Base-by-base conservation (phyloP, 2,888 invertebrate genomes). In the Callosobruchus maculatus region DNA sequence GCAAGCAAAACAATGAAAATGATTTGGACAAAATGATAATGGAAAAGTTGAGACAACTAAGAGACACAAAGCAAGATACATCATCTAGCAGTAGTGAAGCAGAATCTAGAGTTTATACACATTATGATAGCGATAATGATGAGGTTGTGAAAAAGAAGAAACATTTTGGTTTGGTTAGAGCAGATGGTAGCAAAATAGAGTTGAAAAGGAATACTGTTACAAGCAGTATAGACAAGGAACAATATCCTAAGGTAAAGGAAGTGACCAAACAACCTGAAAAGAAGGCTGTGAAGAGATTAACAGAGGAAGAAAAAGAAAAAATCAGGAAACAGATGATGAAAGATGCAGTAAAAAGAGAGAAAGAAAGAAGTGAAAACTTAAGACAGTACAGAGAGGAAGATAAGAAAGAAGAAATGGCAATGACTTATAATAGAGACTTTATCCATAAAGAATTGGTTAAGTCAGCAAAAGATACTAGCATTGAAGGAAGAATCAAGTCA, bases 401-500 rank as follows among this genome's bases (percentile, higher is more conserved):
- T 73, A 84, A 87, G 69, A 88, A 84, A 80, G 90, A 87, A 78
- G 79, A 88, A 81, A 83, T 87, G 78, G 79, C 88, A 81, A 83
- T 87, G 78, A 86, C 88, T 78, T 89, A 89, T 85, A 88, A 90
- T 84, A 84, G 88, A 78, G 89, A 89, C 75, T 90, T 90, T 80
- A 85, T 89, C 68, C 87, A 88, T 75, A 92, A 92, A 80, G 91
- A 95, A 85, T 88, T 94, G 78, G 88, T 92, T 0, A 88, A 89
- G 75, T 91, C 91, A 72, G 91, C 92, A 0, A 89, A 91, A 78
- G 90, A 90, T 22, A 91, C 92, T 73, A 93, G 93, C 13, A 92
- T 98, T 0, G 96, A 95, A 83, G 92, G 93, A 77, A 90, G 97
- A 79, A 93, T 98, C 71, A 95, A 93, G 83, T 91, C 97, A 20